Base-by-base conservation (phyloP, 2,888 invertebrate genomes). In the Epirrhoe tristata region DNA sequence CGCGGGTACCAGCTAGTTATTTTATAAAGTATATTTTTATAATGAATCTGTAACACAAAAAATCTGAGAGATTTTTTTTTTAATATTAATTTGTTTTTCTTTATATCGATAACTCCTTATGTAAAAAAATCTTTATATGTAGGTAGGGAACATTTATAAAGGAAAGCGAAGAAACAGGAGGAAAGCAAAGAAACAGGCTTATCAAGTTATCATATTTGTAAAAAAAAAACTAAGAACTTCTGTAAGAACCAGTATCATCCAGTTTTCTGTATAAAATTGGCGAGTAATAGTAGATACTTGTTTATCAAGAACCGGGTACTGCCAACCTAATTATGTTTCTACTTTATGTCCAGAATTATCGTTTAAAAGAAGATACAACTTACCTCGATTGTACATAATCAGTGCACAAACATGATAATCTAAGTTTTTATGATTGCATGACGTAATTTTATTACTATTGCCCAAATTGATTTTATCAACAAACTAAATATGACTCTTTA, bases 391-490 rank as follows among this genome's bases (percentile, higher is more conserved):
- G 24, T 63, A 58, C 51, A 16, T 55, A 36, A 51, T 16, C 53
- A 57, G 10, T 24, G 48, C 58, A 54, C 50, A 63, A 64, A 63
- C 62, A 62, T 58, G 62, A 32, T 52, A 62, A 36, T 60, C 51
- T 36, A 57, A 59, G 17, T 43, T 62, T 71, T 69, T 65, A 72
- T 62, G 71, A 72, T 56, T 53, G 56, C n/a, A 50, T 59, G 46
- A 54, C 66, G 53, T 62, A 39, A 46, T 69, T 67, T 66, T 43
- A 39, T 55, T 36, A 8, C 51, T 64, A 43, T 58, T 63, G 24
- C 51, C 64, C 36, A 66, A 71, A 67, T 69, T 66, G 52, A 62
- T 63, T 63, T 58, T 64, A 68, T 64, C 55, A 67, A 73, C 60
- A 68, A 55, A 58, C 52, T 65, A 66, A 71, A 67, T 67, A 66